Percentiles rank a stretch among this genome's conserved stretches.
Evolutionary conservation across 37 sponge, comb jelly and placozoan genomes (phyloP).

Genomic region (Corticium candelabrum): DNA sequence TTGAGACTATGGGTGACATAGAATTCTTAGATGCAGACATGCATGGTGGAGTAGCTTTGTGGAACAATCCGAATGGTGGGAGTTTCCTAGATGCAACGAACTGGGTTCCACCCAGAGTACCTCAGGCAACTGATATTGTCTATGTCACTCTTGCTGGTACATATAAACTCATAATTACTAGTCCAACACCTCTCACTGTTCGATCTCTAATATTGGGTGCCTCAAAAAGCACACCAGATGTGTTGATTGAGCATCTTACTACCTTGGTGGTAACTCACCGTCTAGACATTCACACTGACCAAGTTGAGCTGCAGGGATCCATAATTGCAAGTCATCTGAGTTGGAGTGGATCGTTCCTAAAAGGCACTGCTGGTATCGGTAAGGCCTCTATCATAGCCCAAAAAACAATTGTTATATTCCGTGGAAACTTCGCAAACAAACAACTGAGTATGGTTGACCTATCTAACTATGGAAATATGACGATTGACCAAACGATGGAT

Average conservation of each 20-base stretch:
- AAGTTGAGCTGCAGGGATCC: background rate
- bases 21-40: background rate
- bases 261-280: background rate
- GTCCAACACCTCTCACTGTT: background rate
- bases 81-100: background rate
- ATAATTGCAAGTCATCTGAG: background rate
- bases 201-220: background rate
- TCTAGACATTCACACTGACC: background rate
- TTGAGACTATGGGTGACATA: background rate
- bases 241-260: background rate
- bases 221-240: background rate
- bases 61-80: slow-evolving; percentile 11
- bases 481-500: background rate
- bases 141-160: background rate
- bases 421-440: background rate
- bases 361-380: background rate
- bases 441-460: background rate
- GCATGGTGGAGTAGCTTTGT: background rate
- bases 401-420: background rate
- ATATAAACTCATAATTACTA: background rate
- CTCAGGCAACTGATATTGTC: background rate
- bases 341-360: background rate
- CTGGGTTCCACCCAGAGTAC: slow-evolving; percentile 2
- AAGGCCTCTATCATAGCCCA: background rate
- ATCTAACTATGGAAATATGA: background rate